Base-by-base conservation (phyloP, 2,888 invertebrate species). In the Phyllotreta striolata region DNA sequence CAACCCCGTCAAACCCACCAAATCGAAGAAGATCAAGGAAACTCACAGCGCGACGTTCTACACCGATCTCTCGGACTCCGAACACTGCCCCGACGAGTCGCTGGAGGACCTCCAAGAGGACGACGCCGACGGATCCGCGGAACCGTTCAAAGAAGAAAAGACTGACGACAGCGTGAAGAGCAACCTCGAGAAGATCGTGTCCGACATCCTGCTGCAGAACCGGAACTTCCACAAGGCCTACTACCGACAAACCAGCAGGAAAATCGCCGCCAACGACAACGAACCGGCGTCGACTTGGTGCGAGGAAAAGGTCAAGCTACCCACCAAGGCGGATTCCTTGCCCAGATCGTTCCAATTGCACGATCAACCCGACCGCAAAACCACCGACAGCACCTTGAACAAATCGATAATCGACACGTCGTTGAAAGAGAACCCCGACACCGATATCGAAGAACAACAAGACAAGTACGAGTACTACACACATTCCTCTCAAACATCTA, bases 141-240 rank as follows among this genome's bases (percentile, higher is more conserved):
- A 75, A 70, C 68, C 78, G 75, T 79, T 71, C 77, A 76, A 6
- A 78, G 82, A 65, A 80, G 82, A 70, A 80, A 84, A 70, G 43
- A 84, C 83, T 55, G 82, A 82, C 55, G 84, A 84, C 83, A 84
- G 51, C 81, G 84, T 72, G 3, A 73, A 73, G 12, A 89, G 85
- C 77, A 89, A 86, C 54, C 83, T 89, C 72, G 90, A 91, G 80
- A 85, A 92, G 80, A 89, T 95, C 52, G 92, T 95, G 55, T 89
- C 92, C 0, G 93, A 93, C 76, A 83, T 94, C 9, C 81, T 95
- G 4, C 88, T 93, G 87, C 91, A 93, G 77, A 93, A 91, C 75
- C 86, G 90, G 72, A 93, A 93, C 68, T 92, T 93, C 70, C 91
- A 93, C 70, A 89, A 91, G 69, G 84, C 92, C 2, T 52, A 14